Evolutionary conservation across 2,888 invertebrate genomes (phyloP).

Genomic region (Zaprionus obscuricornis): DNA sequence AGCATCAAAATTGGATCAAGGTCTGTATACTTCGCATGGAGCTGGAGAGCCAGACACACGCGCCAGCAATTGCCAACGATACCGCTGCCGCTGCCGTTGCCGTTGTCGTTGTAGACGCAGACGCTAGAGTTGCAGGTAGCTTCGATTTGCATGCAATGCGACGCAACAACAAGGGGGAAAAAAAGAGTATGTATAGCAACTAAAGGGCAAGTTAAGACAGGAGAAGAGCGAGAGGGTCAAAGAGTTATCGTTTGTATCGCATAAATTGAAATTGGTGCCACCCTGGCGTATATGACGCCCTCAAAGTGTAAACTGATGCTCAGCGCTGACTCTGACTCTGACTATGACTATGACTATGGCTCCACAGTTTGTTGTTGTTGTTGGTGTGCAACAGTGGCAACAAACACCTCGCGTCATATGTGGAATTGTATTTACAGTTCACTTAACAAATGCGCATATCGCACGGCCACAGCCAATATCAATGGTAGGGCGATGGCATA

Average conservation of each 20-base stretch:
- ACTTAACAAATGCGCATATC: slow-evolving; percentile 72
- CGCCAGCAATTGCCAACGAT: slow-evolving; percentile 44
- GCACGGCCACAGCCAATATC: slow-evolving; percentile 37
- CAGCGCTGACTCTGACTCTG: slow-evolving; percentile 1
- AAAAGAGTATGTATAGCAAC: no score
- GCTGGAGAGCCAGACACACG: slow-evolving; percentile 36
- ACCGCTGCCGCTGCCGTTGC: slow-evolving; percentile 16
- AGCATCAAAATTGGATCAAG: slow-evolving; percentile 71
- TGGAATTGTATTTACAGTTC: slow-evolving; percentile 70
- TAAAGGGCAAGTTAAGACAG: background rate
- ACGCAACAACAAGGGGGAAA: no score
- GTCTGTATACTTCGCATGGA: slow-evolving; percentile 43
- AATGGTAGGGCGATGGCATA: slow-evolving; percentile 8
- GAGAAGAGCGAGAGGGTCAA: slow-evolving; percentile 6
- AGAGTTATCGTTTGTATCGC: slow-evolving; percentile 68
- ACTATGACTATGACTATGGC: no score
- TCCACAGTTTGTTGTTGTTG: no score
- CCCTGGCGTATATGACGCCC: slow-evolving; percentile 7
- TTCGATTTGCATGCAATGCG: slow-evolving; percentile 48
- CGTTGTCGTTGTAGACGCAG: background rate
- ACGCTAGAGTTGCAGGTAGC: slow-evolving; percentile 44
- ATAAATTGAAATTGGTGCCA: slow-evolving; percentile 62
- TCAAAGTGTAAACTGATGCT: slow-evolving; percentile 28
- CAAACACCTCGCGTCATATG: slow-evolving; percentile 42
- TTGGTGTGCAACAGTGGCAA: background rate